Evolutionary conservation across 2,888 invertebrate species (phyloP).

Genomic region (Gari tellinella): DNA sequence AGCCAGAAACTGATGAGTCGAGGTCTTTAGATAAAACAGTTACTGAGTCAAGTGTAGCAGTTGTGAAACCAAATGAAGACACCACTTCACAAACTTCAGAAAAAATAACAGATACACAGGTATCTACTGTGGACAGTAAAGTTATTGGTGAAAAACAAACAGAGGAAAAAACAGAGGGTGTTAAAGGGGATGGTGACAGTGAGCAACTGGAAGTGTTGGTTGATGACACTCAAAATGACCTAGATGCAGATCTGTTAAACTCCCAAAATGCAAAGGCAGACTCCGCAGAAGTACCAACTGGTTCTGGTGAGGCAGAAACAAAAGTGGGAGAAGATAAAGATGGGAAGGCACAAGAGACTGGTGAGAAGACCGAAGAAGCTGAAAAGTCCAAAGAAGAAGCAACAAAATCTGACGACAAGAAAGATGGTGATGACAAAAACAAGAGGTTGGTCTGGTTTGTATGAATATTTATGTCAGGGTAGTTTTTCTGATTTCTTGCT

Average conservation of each 20-base stretch:
- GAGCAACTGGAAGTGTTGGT: slow-evolving; percentile 84
- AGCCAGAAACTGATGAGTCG: slow-evolving; percentile 3
- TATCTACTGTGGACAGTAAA: slow-evolving; percentile 20
- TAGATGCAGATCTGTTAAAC: slow-evolving; percentile 81
- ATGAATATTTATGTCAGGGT: slow-evolving; percentile 56
- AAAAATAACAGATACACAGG: slow-evolving; percentile 21
- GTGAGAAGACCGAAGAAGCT: slow-evolving; percentile 32
- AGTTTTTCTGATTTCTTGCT: slow-evolving; percentile 3
- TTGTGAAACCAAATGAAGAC: slow-evolving; percentile 19
- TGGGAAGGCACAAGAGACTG: slow-evolving; percentile 5
- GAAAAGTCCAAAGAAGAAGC: slow-evolving; percentile 34
- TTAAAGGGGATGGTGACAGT: slow-evolving; percentile 73
- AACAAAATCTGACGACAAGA: slow-evolving; percentile 54
- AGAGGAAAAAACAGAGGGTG: slow-evolving; percentile 37
- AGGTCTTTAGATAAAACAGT: background rate
- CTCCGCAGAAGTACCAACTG: slow-evolving; percentile 21
- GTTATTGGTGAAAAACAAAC: slow-evolving; percentile 22
- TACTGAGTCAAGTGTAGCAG: slow-evolving; percentile 20
- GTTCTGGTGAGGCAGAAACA: slow-evolving; percentile 61
- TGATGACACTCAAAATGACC: slow-evolving; percentile 83
- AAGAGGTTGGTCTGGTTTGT: slow-evolving; percentile 78
- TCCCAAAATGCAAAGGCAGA: slow-evolving; percentile 36
- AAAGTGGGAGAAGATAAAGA: slow-evolving; percentile 59
- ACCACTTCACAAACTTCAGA: slow-evolving; percentile 10
- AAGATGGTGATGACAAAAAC: slow-evolving; percentile 54